Base-by-base conservation (phyloP, 1,140 invertebrate species). In the Bombus waltoni region DNA sequence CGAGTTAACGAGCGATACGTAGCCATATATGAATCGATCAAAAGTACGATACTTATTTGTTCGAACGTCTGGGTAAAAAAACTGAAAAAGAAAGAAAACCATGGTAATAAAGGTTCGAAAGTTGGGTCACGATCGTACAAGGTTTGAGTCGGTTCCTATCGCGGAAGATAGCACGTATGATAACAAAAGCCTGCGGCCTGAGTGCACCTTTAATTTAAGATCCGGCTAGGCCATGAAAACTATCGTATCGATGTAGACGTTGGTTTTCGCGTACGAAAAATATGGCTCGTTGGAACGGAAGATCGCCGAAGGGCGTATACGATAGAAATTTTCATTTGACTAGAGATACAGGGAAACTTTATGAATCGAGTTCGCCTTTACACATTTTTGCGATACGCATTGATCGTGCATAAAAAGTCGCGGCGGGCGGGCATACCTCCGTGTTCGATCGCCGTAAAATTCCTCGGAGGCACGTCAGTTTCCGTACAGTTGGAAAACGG, bases 361-460 rank as follows among this genome's bases (percentile, higher is more conserved):
- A 32, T 44, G 44, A 76, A 42, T 77, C 73, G 35, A 42, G 6
- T 35, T n/a, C 38, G 44, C 32, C 38, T 78, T 84, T 78, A 42
- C 47, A 42, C 65, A 83, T 40, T 68, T 79, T 84, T 84, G 62
- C 32, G 90, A 91, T 66, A 92, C 90, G 66, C 22, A 91, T 88
- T 57, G 91, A 91, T 81, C 90, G 91, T 78, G 90, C 86, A 75
- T 86, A 92, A 87, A 92, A 92, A 81, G 53, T 15, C 57, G 10
- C 25, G 22, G 44, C 10, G 62, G 10, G 1, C 6, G 9, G 32
- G 22, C 11, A n/a, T 35, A 68, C 44, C 32, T 25, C 38, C 11
- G 57, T 73, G 78, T 57, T 85, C 83, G 78, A 85, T 74, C 78
- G 78, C 70, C 42, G 71, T 66, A 59, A 85, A 85, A 85, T 85